These are phyloP conservation scores for Falco cherrug DNA, from an alignment of 2,797 vertebrate genomes.

Conservation along the genomic window DNA sequence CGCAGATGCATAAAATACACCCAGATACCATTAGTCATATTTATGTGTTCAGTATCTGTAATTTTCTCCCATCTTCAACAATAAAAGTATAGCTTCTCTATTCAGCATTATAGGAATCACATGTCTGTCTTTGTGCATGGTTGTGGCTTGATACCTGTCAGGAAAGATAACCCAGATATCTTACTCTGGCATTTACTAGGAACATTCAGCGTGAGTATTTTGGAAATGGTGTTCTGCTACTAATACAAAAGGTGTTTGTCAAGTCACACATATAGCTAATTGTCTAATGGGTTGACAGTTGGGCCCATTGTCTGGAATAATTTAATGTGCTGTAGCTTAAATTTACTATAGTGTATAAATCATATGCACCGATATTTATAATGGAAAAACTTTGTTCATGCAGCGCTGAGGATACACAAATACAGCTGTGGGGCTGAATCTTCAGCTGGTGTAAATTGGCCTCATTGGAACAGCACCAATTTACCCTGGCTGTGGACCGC, in stretches of 20 bases:
- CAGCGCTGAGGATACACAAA: slow-evolving; percentile 27
- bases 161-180: not conserved
- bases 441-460: slow-evolving; percentile 50
- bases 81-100: not conserved
- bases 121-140: not conserved
- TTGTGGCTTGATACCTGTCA: slow-evolving; percentile 14
- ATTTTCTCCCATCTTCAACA: slow-evolving; percentile 4
- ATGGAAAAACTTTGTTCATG: slow-evolving; percentile 46
- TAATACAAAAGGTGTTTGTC: slow-evolving; percentile 46
- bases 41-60: not conserved
- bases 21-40: not conserved
- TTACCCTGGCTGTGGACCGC: not conserved
- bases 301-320: slow-evolving; percentile 55
- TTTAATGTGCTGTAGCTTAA: slow-evolving; percentile 20
- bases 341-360: slow-evolving; percentile 49
- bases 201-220: not conserved
- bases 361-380: slow-evolving; percentile 42
- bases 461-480: not conserved
- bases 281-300: slow-evolving; percentile 45
- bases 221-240: slow-evolving; percentile 9
- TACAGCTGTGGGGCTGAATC: slow-evolving; percentile 54
- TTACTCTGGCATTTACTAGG: slow-evolving; percentile 8
- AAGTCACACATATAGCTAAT: not conserved
- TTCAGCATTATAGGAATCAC: not conserved
- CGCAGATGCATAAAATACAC: rapidly evolving